Conservation (phyloP, 2,797 vertebrate genomes). For the Oreortyx pictus region DNA sequence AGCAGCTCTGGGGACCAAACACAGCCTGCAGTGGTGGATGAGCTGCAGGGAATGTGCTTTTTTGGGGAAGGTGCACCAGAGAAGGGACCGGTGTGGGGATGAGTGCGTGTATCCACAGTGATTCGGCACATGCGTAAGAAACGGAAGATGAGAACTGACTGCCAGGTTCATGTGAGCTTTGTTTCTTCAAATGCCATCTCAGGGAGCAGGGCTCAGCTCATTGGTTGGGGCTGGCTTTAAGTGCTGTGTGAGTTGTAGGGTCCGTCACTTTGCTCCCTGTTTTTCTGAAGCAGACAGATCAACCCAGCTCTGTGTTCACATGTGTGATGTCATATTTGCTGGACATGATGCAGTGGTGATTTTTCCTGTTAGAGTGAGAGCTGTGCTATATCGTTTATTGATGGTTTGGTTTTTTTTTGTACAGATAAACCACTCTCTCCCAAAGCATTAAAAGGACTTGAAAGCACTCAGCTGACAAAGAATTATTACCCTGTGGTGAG, state of each 20-base stretch:
- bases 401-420: slow-evolving; percentile 3
- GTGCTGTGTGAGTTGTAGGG: not conserved
- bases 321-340: not conserved
- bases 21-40: not conserved
- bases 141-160: not conserved
- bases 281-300: not conserved
- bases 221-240: not conserved
- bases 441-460: slow-evolving; percentile 88
- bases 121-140: not conserved
- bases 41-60: not conserved
- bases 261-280: not conserved
- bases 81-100: accelerated
- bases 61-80: not conserved
- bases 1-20: not conserved
- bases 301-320: not conserved
- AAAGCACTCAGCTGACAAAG: slow-evolving; percentile 90
- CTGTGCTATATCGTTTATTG: slow-evolving; percentile 24
- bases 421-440: slow-evolving; percentile 94
- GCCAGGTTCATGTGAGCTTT: not conserved
- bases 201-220: not conserved
- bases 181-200: not conserved
- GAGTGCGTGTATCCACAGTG: not conserved
- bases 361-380: not conserved
- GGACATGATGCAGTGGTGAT: not conserved
- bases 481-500: slow-evolving; percentile 98